Conservation (phyloP, 2,113 vertebrate genomes). For the Chaetorhynchus papuensis region DNA sequence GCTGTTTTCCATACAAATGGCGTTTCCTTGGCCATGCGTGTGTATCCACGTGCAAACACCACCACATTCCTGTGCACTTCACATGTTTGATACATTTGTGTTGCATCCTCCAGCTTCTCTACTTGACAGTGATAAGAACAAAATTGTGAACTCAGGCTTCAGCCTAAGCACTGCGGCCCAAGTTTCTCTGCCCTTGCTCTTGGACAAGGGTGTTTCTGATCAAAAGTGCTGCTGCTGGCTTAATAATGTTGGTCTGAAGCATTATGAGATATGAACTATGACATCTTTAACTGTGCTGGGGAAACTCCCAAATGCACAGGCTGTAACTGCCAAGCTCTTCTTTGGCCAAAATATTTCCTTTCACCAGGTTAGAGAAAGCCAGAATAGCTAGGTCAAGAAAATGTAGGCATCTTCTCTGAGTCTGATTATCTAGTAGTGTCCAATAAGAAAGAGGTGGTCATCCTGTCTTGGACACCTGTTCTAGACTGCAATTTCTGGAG, state of each 20-base stretch:
- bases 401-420: neutral
- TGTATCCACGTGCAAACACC: neutral
- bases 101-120: neutral
- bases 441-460: neutral
- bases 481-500: neutral
- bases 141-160: neutral
- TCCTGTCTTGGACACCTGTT: neutral
- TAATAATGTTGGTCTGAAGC: neutral
- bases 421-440: neutral
- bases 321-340: neutral
- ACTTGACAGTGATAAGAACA: neutral
- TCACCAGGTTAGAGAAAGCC: neutral
- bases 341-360: neutral
- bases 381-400: neutral
- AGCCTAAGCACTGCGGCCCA: neutral
- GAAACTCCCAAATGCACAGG: neutral
- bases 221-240: neutral
- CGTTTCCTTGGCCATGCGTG: neutral
- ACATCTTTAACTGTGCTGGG: neutral
- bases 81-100: neutral
- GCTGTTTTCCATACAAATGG: neutral
- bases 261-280: neutral
- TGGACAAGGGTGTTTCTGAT: neutral
- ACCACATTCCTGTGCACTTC: rapidly evolving
- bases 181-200: neutral